Base-by-base conservation (phyloP, 2,113 vertebrate genomes). In the Leptodactylus fuscus region DNA sequence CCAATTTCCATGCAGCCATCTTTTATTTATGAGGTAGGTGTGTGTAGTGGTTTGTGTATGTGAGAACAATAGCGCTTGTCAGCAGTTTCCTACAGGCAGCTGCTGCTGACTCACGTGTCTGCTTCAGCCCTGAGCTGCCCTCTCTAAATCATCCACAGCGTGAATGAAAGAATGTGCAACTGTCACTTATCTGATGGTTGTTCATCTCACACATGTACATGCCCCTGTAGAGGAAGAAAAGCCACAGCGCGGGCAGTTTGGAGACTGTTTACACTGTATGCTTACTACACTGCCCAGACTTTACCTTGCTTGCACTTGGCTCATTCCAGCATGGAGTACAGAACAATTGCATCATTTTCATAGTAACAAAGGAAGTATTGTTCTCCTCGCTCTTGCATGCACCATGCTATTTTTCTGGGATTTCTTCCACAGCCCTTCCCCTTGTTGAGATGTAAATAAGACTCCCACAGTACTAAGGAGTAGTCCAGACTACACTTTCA, bases 31-130 rank as follows among this genome's bases (percentile, higher is more conserved):
- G 60, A 80, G 89, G 91, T 91, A 90, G 90, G 91, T 94, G 93
- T 94, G 91, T 80, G 81, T 79, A 90, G 85, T 85, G 84, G 77
- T 86, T 86, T 86, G 88, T 89, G 82, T 88, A 86, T 92, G 91
- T 83, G 89, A 87, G 91, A 91, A 90, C 91, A 84, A 88, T 91
- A 90, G 86, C 86, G 90, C 88, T 12, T 91, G 93, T 95, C 94
- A 95, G 94, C 94, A 94, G 83, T 95, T 94, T 94, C 92, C 93
- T 91, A 67, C 87, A 76, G 86, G 91, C 87, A 86, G 88, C 87
- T 93, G 93, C 94, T 87, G 90, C 88, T 95, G 94, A 95, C 93
- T 96, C 95, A 96, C 90, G 87, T 89, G 88, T 93, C 92, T 89
- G 90, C 78, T 90, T 86, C 81, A 81, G 92, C 77, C 75, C 87